Evolutionary conservation across 2,888 invertebrate genomes (phyloP), one percentile per base, ranked within the genome.

Genomic region (Noctua pronuba): DNA sequence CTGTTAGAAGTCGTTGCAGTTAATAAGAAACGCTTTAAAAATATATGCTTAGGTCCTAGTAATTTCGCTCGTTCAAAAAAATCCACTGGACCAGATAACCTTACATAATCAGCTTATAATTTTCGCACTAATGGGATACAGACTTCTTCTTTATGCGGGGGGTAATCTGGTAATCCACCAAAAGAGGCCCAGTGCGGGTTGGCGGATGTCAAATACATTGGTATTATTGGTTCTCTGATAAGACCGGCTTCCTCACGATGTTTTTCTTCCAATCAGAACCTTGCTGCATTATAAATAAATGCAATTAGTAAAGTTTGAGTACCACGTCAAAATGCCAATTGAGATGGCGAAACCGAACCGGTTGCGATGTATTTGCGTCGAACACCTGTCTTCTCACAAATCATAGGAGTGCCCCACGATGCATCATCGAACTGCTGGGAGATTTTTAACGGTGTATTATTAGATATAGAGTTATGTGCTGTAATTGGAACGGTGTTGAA

Each of bases 271-370:
- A 16, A 38, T 13, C n/a, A 65, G 16, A 73, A 70, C 38, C n/a
- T 60, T 8, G 35, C 18, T 31, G 31, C 62, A 31, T 6, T 41
- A n/a, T 72, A 64, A 73, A 31, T 73, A 64, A 73, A 66, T 69
- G 66, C 60, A 81, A 76, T 80, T 70, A 77, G 77, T 80, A 90
- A 92, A 95, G 88, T 95, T 96, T 96, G 95, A 93, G 90, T 83
- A 89, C 64, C 94, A 44, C 86, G 87, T 90, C 85, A 89, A 95
- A 94, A 94, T 95, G 96, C 96, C 96, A 93, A 96, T 96, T 94
- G 95, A 92, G 93, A 94, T 93, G 92, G 93, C 89, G 95, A 94
- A 95, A 95, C 95, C 95, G 93, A 95, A 95, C 93, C 88, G 88
- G 80, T 85, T 73, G 87, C 88, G 84, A 92, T 91, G 90, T 96